Conservation (phyloP, 2,113 vertebrate genomes). For the Cynopterus brachyotis region DNA sequence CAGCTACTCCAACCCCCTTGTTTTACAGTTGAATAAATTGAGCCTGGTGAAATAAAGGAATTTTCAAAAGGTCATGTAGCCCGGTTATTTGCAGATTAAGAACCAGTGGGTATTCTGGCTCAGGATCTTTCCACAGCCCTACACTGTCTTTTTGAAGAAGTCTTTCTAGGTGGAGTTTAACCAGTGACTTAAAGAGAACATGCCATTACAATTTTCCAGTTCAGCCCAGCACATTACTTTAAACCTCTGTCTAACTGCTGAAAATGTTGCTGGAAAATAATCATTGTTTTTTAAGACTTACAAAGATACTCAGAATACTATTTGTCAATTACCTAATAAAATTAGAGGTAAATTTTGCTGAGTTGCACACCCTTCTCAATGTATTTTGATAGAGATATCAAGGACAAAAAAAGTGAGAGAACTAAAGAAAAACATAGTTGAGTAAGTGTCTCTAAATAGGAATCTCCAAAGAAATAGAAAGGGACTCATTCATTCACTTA, state of each 20-base stretch:
- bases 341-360: not conserved
- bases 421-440: not conserved
- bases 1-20: not conserved
- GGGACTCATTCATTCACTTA: not conserved
- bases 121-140: not conserved
- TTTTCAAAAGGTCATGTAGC: not conserved
- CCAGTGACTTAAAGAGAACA: not conserved
- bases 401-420: not conserved
- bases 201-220: not conserved
- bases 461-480: not conserved
- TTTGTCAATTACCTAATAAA: not conserved
- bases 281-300: not conserved
- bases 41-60: not conserved
- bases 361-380: not conserved
- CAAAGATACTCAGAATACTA: not conserved
- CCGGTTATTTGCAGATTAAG: not conserved
- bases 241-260: not conserved
- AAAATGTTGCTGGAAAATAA: not conserved
- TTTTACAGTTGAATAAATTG: conserved; percentile 41
- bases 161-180: not conserved
- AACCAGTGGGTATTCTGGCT: not conserved
- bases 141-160: not conserved
- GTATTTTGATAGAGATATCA: not conserved
- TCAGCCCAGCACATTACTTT: not conserved
- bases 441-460: not conserved